phyloP scores from a whole-genome alignment of 2,113 vertebrate species.

The Heterotis niloticus region DNA sequence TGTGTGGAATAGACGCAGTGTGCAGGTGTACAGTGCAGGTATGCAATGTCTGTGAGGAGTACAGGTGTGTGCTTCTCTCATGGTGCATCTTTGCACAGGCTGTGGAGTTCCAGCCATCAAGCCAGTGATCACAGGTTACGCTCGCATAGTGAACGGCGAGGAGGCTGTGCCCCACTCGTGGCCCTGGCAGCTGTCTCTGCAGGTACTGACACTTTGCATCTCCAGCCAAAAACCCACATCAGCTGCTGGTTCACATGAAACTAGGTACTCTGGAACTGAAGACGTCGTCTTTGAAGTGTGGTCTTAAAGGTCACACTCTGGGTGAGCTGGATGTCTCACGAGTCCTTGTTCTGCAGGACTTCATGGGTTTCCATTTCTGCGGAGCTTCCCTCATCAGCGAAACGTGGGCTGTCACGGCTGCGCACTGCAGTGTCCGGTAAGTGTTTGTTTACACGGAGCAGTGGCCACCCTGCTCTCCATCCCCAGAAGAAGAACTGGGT shows the following conservation, averaged over 20 bases:
- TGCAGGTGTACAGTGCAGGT: no score
- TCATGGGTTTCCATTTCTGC: constrained; percentile 76
- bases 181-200: constrained; percentile 71
- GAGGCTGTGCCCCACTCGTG: constrained; percentile 63
- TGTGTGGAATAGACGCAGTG: no score
- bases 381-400: constrained; percentile 74
- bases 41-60: no score
- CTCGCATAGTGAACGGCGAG: constrained; percentile 66
- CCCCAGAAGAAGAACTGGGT: no score
- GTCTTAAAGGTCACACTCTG: no score
- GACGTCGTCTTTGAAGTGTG: no score
- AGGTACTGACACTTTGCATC: constrained; percentile 40
- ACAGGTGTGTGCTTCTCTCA: no score
- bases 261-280: no score
- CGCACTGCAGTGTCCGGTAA: constrained; percentile 70
- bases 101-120: constrained; percentile 54
- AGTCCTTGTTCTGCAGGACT: constrained; percentile 53
- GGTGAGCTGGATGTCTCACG: no score
- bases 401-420: constrained; percentile 74
- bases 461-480: no score
- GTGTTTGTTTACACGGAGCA: constrained; percentile 11
- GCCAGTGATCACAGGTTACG: constrained; percentile 54
- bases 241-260: no score
- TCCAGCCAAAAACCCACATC: not conserved
- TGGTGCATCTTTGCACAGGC: constrained; percentile 37